Evolutionary conservation across 2,113 vertebrate genomes (phyloP), one percentile per base, ranked within the genome.

Genomic region (Lynx canadensis): DNA sequence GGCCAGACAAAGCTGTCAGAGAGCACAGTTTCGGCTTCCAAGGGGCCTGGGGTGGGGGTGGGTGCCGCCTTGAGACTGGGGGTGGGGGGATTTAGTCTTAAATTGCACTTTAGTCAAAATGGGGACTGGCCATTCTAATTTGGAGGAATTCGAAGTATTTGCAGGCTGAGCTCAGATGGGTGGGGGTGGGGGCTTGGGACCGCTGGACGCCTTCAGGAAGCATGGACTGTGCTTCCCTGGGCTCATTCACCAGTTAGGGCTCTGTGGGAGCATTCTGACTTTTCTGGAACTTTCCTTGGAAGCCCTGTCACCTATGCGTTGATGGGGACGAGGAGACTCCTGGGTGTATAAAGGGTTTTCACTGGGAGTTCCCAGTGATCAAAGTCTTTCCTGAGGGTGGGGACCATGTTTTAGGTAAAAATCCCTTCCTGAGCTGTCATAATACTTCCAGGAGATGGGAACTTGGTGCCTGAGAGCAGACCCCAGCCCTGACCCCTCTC

Each of bases 131-230:
- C 95, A 66, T 89, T 96, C 91, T 95, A 94, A 98, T 97, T 94
- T 95, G 78, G 97, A 98, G 97, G 97, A 98, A 98, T 98, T 93
- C 19, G 85, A 98, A 96, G 74, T 96, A 98, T 98, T 97, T 94
- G 55, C 93, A 69, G 97, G 66, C 97, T 55, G 89, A 81, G 80
- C 80, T 18, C 4, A 14, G 80, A 16, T 63, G 95, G 66, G 19
- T 63, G 89, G 97, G 94, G 97, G 95, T 63, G 69, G 80, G 91
- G 83, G 45, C 48, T 19, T 25, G 2, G 18, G 90, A 52, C 18
- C 0, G 4, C 14, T 33, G 36, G 63, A 8, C 0, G 73, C 18
- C 57, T 90, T 82, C 7, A 4, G 91, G 71, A 88, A 29, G 60
- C 10, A 12, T 36, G 68, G 5, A 10, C 52, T 1, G 11, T 15